Base-by-base conservation (phyloP, 2,113 vertebrate genomes). In the Empidonax traillii region DNA sequence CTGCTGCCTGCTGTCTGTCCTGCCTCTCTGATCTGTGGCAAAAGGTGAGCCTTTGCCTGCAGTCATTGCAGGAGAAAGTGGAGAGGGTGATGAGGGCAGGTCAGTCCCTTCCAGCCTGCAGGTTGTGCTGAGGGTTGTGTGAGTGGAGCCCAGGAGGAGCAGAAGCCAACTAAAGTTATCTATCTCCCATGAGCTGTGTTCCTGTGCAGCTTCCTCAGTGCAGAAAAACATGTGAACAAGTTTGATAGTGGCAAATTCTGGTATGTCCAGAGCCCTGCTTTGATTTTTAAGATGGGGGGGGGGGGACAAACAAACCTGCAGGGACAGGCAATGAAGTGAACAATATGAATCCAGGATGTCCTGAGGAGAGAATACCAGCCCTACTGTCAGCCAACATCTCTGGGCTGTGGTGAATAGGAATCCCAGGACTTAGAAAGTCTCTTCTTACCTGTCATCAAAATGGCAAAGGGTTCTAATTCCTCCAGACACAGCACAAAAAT, bases 181-280 rank as follows among this genome's bases (percentile, higher is more conserved):
- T 39, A 59, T 16, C 12, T 13, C 8, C 20, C 31, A 0, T 30
- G 31, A 19, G 30, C 20, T 28, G 1, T 4, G 20, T 56, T 41
- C 66, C n/a, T 39, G 18, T 62, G 51, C 31, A 33, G 8, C 46
- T 11, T 2, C 11, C 33, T 28, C 24, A 23, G 18, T 31, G 44
- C 31, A 71, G 77, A 18, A 72, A 52, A 87, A 33, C 61, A 21
- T 0, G 1, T 14, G 23, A 58, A 25, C 37, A 68, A 4, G 27
- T 49, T n/a, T 24, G 44, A 30, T 5, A 39, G 61, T 19, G 15
- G 35, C 30, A 25, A 47, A 35, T 53, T 68, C 27, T 31, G 21
- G 21, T 11, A 9, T 31, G 31, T 49, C 49, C n/a, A 55, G 47
- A 67, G 31, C 14, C 6, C 73, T 55, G 46, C 49, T 51, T 74